Evolutionary conservation across 2,797 vertebrate genomes (phyloP), one percentile per base, ranked within the genome.

Genomic region (Harpagifer antarcticus): DNA sequence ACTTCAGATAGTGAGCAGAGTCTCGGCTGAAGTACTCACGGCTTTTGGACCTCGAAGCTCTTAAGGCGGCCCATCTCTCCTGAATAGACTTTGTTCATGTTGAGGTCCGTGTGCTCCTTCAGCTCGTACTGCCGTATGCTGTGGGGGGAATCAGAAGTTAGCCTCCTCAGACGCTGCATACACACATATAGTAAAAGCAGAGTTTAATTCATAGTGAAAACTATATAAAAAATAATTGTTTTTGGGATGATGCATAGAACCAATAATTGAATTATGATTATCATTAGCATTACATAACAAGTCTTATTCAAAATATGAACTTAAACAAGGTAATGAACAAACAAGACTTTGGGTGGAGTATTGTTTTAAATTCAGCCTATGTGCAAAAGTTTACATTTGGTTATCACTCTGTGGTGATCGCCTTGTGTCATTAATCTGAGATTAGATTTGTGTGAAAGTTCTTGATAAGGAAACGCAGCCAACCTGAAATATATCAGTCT

Each of bases 91-190:
- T 97, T 98, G 93, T 93, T 97, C 90, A 92, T 89, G 89, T 96
- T 96, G 33, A 97, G 68, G 81, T 99, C 97, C 0, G 91, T 88
- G 87, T 97, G 95, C 65, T 97, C 91, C 89, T 97, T 93, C 67
- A 99, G 94, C 92, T 98, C 97, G 0, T 99, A 99, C 89, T 99
- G 98, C 15, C 98, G 97, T 71, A 99, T 99, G 90, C 98, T 99
- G 88, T 1, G 45, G 3, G 42, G 9, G 42, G 74, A 64, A 78
- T 0, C 49, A 0, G 0, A 23, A 20, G 42, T 88, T 54, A 88
- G 27, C 3, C 13, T 48, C 44, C 37, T 56, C n/a, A 47, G 10
- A 48, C 6, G 5, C 12, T 44, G 1, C 3, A 27, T 1, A 33
- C 5, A 52, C 9, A 50, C 2, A 20, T 9, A 52, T 5, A 66